Evolutionary conservation across 2,888 invertebrate genomes (phyloP).

Genomic region (Blastobasis adustella): DNA sequence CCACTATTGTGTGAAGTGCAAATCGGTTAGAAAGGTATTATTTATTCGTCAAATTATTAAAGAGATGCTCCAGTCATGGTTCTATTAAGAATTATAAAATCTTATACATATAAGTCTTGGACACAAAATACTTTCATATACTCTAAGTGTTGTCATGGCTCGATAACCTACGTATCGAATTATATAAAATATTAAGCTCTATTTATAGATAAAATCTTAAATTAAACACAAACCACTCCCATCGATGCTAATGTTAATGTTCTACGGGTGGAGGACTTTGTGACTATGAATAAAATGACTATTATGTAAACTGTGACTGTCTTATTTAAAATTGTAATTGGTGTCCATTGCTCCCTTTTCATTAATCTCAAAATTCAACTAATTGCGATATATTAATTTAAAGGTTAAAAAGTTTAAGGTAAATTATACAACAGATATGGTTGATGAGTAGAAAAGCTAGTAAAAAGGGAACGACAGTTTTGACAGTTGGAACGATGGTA

Average conservation of each 20-base stretch:
- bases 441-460: no score
- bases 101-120: constrained; percentile 61
- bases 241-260: constrained; percentile 57
- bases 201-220: constrained; percentile 50
- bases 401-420: constrained; percentile 1
- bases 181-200: constrained; percentile 54
- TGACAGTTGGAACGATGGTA: no score
- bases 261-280: constrained; percentile 54
- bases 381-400: constrained; percentile 19
- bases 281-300: constrained; percentile 60
- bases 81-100: constrained; percentile 19
- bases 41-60: no score
- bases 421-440: no score
- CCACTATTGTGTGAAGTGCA: no score
- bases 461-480: no score
- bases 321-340: constrained; percentile 47
- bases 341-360: constrained; percentile 34
- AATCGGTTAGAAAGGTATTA: no score
- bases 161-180: constrained; percentile 64
- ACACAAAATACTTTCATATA: constrained; percentile 55
- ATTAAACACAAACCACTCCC: constrained; percentile 66
- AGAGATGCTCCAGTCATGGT: no score
- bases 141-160: constrained; percentile 63
- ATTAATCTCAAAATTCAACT: constrained; percentile 18
- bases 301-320: constrained; percentile 38